These are phyloP conservation scores for Beris chalybata DNA, from an alignment of 2,888 invertebrate species.

Conservation along the genomic window DNA sequence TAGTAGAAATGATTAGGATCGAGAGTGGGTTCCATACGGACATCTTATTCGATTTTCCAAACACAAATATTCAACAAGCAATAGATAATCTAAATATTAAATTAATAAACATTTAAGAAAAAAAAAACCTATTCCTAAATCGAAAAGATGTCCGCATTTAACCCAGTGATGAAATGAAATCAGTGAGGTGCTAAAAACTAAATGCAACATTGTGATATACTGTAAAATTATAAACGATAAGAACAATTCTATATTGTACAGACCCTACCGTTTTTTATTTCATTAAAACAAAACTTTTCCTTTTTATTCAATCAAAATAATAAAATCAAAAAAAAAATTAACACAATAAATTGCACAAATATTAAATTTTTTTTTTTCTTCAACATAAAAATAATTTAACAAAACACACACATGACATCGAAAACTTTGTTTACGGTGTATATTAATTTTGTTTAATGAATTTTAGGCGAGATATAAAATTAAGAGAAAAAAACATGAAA, in stretches of 20 bases:
- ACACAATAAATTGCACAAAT: no score
- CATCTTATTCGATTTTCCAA: constrained; percentile 17
- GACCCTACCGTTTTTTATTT: constrained; percentile 9
- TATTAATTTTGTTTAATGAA: constrained; percentile 50
- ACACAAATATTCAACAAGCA: constrained; percentile 29
- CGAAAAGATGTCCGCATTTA: constrained; percentile 16
- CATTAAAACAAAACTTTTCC: background rate
- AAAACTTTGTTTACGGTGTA: constrained; percentile 49
- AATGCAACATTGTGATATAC: constrained; percentile 57
- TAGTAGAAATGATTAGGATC: constrained; percentile 23
- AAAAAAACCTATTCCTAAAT: background rate
- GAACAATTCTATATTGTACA: constrained; percentile 47
- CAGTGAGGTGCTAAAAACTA: constrained; percentile 55
- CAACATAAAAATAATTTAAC: constrained; percentile 3
- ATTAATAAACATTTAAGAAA: background rate
- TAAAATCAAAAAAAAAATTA: background rate
- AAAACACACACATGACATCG: constrained; percentile 42
- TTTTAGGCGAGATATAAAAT: constrained; percentile 40
- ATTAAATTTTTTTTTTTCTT: background rate
- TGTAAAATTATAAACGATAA: constrained; percentile 40
- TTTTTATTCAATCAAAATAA: background rate
- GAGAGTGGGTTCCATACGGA: constrained; percentile 17
- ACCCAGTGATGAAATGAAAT: constrained; percentile 40
- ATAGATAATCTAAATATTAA: constrained; percentile 11
- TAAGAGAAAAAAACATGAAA: constrained; percentile 38